Percentiles rank a stretch among this genome's conserved stretches.
Conservation (phyloP, 2,113 vertebrate species). For the Micronycteris hirsuta region DNA sequence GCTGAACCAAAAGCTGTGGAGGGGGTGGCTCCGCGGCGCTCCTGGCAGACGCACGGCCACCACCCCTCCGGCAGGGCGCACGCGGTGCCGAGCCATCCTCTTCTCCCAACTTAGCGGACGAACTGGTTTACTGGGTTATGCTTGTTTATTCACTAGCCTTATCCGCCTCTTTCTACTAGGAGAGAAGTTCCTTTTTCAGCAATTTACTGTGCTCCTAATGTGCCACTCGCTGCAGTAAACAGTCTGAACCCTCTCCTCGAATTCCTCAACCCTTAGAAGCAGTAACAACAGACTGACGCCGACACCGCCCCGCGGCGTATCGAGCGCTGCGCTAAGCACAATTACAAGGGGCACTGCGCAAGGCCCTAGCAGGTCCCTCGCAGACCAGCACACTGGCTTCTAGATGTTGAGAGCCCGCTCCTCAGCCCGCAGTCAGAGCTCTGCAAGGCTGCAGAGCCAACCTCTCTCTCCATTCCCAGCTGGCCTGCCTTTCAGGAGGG, state of each 20-base stretch:
- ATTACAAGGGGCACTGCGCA: accelerated
- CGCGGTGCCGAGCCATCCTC: background rate
- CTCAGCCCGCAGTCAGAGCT: background rate
- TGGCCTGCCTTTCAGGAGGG: background rate
- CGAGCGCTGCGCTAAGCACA: background rate
- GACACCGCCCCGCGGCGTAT: accelerated
- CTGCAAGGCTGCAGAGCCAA: background rate
- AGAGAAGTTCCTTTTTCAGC: background rate
- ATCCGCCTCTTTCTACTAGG: background rate
- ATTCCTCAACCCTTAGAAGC: background rate
- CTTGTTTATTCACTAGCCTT: background rate
- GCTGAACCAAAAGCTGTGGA: background rate
- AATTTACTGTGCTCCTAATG: background rate
- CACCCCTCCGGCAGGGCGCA: background rate
- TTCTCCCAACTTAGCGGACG: background rate
- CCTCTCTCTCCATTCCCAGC: background rate
- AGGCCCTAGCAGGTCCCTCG: background rate
- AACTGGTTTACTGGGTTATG: background rate
- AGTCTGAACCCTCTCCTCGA: background rate
- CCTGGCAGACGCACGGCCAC: accelerated
- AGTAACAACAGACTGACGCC: accelerated
- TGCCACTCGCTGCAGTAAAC: background rate
- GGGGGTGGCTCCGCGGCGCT: background rate
- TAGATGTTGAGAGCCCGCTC: background rate
- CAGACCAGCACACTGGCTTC: background rate